A percentile compares a stretch with the other conserved stretches of the same genome.
phyloP scores from a whole-genome alignment of 2,113 vertebrate genomes.

The Nesoenas mayeri region DNA sequence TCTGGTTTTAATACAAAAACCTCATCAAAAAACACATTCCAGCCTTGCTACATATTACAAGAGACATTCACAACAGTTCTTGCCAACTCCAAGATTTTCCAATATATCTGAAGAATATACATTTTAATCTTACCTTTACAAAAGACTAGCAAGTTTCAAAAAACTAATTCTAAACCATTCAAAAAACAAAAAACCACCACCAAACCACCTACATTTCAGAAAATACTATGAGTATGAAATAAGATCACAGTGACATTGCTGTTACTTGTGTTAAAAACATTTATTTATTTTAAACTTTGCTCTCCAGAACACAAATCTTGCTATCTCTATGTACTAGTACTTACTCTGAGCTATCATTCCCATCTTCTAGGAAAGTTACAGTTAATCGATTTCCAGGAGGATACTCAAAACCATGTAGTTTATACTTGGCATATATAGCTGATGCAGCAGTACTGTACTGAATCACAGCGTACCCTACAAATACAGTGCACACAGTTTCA shows the following conservation, averaged over 20 bases:
- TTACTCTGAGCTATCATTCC: slow-evolving; percentile 88
- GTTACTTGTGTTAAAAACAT: neutral
- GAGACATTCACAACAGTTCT: neutral
- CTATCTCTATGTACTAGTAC: neutral
- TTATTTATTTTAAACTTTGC: neutral
- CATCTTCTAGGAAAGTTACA: slow-evolving; percentile 88
- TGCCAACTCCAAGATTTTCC: neutral
- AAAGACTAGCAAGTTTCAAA: neutral
- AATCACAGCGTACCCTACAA: slow-evolving; percentile 87
- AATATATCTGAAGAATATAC: neutral
- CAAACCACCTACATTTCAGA: neutral
- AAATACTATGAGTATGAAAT: neutral
- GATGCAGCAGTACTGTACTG: slow-evolving; percentile 92
- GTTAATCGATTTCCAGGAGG: slow-evolving; percentile 92
- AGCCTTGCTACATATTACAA: neutral
- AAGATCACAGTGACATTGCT: neutral
- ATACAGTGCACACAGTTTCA: neutral
- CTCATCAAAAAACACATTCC: neutral
- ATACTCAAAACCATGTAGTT: slow-evolving; percentile 94
- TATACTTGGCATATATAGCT: slow-evolving; percentile 94
- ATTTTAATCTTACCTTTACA: neutral
- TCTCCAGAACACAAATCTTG: neutral
- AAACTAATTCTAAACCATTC: neutral
- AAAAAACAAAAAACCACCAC: neutral
- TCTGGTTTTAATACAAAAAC: neutral